A percentile compares a stretch with the other conserved stretches of the same genome.
These are phyloP conservation scores for Diorhabda sublineata DNA, from an alignment of 1,140 invertebrate species.

Conservation along the genomic window DNA sequence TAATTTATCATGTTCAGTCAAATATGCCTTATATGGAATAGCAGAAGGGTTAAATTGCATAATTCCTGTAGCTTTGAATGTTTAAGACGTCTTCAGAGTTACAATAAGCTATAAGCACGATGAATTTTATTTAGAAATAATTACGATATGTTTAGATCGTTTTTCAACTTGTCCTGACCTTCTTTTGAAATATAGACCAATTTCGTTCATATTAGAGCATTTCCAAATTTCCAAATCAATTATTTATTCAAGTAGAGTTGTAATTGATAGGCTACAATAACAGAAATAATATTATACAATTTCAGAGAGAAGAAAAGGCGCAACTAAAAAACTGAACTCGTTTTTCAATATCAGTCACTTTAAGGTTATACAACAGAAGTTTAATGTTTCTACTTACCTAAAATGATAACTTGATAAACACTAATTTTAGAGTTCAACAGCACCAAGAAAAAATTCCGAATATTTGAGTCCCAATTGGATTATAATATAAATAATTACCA, in stretches of 20 bases:
- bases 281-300: background rate
- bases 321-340: background rate
- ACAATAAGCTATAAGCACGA: background rate
- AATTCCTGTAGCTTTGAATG: background rate
- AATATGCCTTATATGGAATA: too few relatives aligned
- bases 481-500: too few relatives aligned
- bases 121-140: background rate
- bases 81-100: background rate
- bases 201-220: background rate
- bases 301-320: background rate
- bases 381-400: background rate
- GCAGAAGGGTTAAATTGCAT: background rate
- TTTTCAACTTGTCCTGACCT: background rate
- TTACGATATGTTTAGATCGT: too few relatives aligned
- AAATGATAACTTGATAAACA: background rate
- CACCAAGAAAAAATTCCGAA: background rate
- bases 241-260: background rate
- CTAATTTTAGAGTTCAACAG: background rate
- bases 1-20: too few relatives aligned
- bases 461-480: too few relatives aligned
- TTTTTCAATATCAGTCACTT: too few relatives aligned
- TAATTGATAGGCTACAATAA: background rate
- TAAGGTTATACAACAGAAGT: background rate
- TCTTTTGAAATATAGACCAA: background rate
- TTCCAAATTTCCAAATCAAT: background rate